Base-by-base conservation (phyloP, 2,797 vertebrate genomes). In the Acipenser transmontanus region DNA sequence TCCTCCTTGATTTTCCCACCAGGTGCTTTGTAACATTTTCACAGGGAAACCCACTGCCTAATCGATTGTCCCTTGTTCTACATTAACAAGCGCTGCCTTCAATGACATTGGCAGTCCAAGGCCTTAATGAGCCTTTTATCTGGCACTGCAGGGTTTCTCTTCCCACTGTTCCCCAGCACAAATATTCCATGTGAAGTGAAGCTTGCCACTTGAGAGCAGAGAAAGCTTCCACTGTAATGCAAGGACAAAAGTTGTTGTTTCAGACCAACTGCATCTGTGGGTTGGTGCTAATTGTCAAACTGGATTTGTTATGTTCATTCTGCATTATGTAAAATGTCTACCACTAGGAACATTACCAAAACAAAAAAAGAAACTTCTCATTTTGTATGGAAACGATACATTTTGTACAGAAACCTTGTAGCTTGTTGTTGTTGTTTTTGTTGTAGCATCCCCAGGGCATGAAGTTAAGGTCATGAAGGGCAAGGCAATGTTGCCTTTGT, bases 161-260 rank as follows among this genome's bases (percentile, higher is more conserved):
- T 74, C 71, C 68, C 68, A 70, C 72, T 69, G 65, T 68, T 76
- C 65, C 47, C 65, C 71, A 76, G 76, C 67, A 75, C 77, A 82
- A 81, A 73, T 77, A 80, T 71, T 54, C 69, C 17, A 8, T 52
- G 51, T 49, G 73, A 75, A 73, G 65, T 72, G 65, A 82, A 69
- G 59, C 0, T 0, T 77, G 63, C 60, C 69, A 67, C 72, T 80
- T 72, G 73, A 74, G 80, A 74, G 63, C 70, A 68, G 56, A 72
- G 71, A 78, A 69, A 72, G 76, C 50, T 59, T 69, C 63, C 71
- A 77, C 74, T 73, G 71, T 73, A 69, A 66, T 72, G 66, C 71
- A 69, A 74, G 72, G 63, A 84, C 78, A 85, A 86, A 85, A 82
- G 73, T 67, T 67, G 80, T 77, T 84, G 78, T 81, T 84, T 82